Evolutionary conservation across 2,888 invertebrate species (phyloP), one percentile per base, ranked within the genome.

Genomic region (Drosophila lacicola): DNA sequence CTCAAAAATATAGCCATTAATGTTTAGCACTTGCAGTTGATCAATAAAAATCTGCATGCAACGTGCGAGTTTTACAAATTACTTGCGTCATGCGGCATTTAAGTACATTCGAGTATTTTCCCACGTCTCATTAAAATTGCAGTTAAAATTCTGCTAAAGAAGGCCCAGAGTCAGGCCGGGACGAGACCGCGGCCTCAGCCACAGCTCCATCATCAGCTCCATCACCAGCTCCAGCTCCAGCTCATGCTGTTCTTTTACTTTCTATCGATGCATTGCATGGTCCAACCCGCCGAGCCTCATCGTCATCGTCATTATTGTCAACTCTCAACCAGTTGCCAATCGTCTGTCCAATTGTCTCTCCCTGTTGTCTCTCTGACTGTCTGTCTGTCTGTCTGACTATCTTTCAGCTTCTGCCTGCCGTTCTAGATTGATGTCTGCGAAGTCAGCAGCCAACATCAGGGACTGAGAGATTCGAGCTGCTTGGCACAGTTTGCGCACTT

Each of bases 101-200:
- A 50, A 45, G 21, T 51, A 50, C 50, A 21, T 33, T 51, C 36
- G 29, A 63, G 69, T 71, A 75, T 82, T 82, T 82, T 82, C 82
- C 82, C 86, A 82, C 90, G 90, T 90, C 90, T 90, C 90, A 90
- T 90, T 90, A 89, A 88, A 85, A 83, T 78, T 85, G 88, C 84
- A 83, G 82, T 84, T 78, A 60, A 86, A 81, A 56, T 55, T 56
- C 45, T 61, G 55, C 49, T 29, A 44, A 53, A 49, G 29, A 25
- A 46, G 61, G 36, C 55, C 5, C 42, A 49, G 46, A 36, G 21
- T 37, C 47, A 19, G 49, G 45, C 46, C 49, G 25, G 8, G 29
- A 29, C 29, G 8, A 29, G 8, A 29, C 29, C 29, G 29, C 8
- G 29, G 8, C 29, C 29, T 29, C 8, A 29, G 29, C 2, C 29